Evolutionary conservation across 2,797 vertebrate species (phyloP).

Genomic region (Pogonophryne albipinna): DNA sequence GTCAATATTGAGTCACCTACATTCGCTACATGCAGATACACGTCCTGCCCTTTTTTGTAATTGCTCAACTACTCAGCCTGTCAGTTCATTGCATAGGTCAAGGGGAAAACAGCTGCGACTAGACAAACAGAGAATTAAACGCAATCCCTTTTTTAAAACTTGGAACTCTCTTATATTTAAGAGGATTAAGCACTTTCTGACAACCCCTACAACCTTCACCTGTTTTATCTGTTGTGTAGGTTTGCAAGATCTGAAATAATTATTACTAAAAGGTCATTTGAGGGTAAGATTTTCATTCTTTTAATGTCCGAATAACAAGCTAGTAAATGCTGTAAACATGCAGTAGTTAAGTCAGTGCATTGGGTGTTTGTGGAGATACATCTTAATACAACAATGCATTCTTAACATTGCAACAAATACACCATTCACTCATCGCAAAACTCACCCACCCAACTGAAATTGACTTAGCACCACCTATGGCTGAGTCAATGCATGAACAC

Average conservation of each 20-base stretch:
- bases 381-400: background rate
- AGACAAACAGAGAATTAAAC: constrained; percentile 5
- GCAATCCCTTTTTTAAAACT: background rate
- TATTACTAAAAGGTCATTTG: too few species aligned
- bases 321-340: background rate
- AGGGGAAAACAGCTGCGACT: constrained; percentile 2
- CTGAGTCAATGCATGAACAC: background rate
- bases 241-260: background rate
- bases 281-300: too few species aligned
- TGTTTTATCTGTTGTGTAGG: background rate
- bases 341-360: background rate
- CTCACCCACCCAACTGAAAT: background rate
- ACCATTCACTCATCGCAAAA: constrained; percentile 9
- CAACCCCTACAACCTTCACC: background rate
- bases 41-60: background rate
- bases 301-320: too few species aligned
- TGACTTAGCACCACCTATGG: background rate
- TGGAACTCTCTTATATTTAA: too few species aligned
- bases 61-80: background rate
- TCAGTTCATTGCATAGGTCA: background rate
- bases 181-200: too few species aligned
- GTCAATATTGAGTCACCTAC: constrained; percentile 12
- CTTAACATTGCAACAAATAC: constrained; percentile 8
- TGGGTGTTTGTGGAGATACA: background rate
- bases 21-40: constrained; percentile 27